Conservation (phyloP, 1,140 invertebrate species). For the Drosophila prosaltans region DNA sequence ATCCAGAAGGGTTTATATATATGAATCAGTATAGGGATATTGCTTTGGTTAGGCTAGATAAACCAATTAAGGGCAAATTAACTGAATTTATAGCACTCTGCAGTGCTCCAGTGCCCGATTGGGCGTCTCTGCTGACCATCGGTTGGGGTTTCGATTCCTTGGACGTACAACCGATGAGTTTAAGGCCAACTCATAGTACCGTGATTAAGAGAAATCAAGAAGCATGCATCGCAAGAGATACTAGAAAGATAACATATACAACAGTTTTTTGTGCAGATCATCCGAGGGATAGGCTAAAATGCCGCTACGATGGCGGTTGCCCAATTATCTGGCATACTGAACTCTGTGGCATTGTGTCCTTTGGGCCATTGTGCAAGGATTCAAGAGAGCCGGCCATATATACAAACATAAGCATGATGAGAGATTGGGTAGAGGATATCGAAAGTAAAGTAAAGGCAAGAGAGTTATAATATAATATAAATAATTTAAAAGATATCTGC, state of each 20-base stretch:
- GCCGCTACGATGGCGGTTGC: slow-evolving; percentile 41
- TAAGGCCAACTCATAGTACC: background rate
- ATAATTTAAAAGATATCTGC: too few species aligned
- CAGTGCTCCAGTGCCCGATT: background rate
- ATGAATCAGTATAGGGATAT: slow-evolving; percentile 33
- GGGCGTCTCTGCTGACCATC: background rate
- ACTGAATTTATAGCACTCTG: slow-evolving; percentile 29
- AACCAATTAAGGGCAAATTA: slow-evolving; percentile 17
- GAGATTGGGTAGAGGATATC: background rate
- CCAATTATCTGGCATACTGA: background rate
- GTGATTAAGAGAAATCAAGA: background rate
- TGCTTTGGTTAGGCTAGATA: slow-evolving; percentile 3
- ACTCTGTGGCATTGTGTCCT: slow-evolving; percentile 1
- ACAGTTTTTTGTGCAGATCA: background rate
- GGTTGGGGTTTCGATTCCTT: slow-evolving; percentile 27
- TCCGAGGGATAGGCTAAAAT: slow-evolving; percentile 3
- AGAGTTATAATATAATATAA: too few species aligned
- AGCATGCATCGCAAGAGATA: background rate
- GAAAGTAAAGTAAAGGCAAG: too few species aligned
- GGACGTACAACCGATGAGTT: background rate
- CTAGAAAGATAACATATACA: background rate
- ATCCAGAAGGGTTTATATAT: slow-evolving; percentile 5
- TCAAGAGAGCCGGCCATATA: background rate
- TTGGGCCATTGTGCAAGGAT: background rate
- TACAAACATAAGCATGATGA: background rate